Percentiles rank a stretch among this genome's conserved stretches.
phyloP scores from a whole-genome alignment of 37 sponge, comb jelly and placozoan species.

The Beroe ovata region DNA sequence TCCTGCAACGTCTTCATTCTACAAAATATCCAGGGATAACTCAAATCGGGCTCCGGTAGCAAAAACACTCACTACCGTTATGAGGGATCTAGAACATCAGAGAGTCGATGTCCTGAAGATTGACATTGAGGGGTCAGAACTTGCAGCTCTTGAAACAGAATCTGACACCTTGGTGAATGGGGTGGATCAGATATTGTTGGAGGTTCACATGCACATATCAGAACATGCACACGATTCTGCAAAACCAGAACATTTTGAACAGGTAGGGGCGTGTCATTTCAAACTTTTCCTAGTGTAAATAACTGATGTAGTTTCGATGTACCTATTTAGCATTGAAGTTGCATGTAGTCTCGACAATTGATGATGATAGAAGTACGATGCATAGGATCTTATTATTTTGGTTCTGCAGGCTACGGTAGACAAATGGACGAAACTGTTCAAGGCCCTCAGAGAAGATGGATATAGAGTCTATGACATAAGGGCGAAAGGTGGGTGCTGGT shows the following conservation, averaged over 20 bases:
- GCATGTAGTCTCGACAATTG: no score
- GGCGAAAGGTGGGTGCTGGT: constrained; percentile 47
- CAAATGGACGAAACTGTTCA: constrained; percentile 59
- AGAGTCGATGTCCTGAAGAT: constrained; percentile 37
- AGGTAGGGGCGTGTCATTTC: no score
- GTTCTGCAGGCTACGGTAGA: constrained; percentile 34
- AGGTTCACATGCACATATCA: constrained; percentile 59
- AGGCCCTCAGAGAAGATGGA: constrained; percentile 22
- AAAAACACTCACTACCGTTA: constrained; percentile 4
- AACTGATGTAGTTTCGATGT: no score
- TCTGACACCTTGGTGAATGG: not conserved
- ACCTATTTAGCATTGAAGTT: no score
- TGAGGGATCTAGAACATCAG: not conserved
- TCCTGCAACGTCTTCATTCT: no score
- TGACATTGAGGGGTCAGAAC: constrained; percentile 22
- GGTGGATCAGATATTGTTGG: constrained; percentile 43
- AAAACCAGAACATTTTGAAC: constrained; percentile 49
- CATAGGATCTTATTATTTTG: no score
- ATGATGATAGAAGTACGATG: no score
- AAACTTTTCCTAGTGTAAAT: no score
- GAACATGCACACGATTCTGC: constrained; percentile 66
- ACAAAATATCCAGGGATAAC: not conserved
- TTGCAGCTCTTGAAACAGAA: constrained; percentile 17
- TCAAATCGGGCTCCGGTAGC: not conserved
- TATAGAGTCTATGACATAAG: constrained; percentile 63